Base-by-base conservation (phyloP, 2,113 vertebrate species). In the Labrus mixtus region DNA sequence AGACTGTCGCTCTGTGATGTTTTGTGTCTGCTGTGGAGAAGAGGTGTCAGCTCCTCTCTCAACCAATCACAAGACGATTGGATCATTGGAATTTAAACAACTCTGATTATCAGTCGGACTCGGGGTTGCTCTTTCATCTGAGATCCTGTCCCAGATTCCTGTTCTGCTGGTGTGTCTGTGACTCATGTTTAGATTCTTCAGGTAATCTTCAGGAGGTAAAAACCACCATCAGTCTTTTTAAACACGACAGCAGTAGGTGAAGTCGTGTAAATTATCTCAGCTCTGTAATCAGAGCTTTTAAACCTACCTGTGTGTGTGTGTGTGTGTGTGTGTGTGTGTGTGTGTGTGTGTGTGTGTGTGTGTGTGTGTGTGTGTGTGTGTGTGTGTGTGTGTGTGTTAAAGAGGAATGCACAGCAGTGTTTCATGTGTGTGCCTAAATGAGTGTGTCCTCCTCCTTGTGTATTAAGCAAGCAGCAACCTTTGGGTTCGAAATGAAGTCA, bases 201-300 rank as follows among this genome's bases (percentile, higher is more conserved):
- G 37, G 22, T 29, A n/a, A n/a, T n/a, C n/a, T n/a, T n/a, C n/a
- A n/a, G n/a, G n/a, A n/a, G n/a, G n/a, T n/a, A n/a, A 69, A 63
- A 69, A 57, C 58, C 58, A 51, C 64, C 25, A 70, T 70, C 25
- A 55, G 48, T 54, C 4, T 16, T 48, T 62, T 13, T 29, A 57
- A 6, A 57, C 3, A 39, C 8, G 17, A 1, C 57, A 39, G 43
- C 20, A 19, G 46, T 17, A 50, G 8, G 48, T n/a, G 48, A 51
- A n/a, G 19, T 51, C 48, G 9, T n/a, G 19, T 51, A 48, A 48
- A 48, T 48, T 17, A 48, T 48, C 2, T 63, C 25, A 56, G 29
- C 39, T 37, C 66, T 69, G 58, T 69, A 51, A 74, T 74, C 29
- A 63, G 50, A 1, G 7, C 37, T n/a, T 50, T 22, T 45, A 33